Evolutionary conservation across 2,113 vertebrate species (phyloP).

Genomic region (Piaya cayana): DNA sequence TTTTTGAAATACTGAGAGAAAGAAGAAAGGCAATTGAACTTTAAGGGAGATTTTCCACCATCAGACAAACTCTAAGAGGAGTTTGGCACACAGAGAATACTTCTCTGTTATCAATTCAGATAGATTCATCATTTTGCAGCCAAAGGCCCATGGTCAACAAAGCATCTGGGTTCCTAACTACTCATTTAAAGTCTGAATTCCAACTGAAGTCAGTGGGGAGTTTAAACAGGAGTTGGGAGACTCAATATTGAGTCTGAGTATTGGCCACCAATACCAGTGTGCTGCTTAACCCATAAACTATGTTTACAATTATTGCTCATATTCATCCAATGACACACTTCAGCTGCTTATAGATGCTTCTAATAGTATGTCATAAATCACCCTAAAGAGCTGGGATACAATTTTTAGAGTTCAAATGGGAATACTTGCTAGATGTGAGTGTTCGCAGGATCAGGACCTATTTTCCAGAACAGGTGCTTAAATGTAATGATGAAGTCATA

Average conservation of each 20-base stretch:
- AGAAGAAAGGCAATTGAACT: background rate
- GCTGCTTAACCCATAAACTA: constrained; percentile 52
- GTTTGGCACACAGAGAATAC: background rate
- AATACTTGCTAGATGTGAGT: constrained; percentile 45
- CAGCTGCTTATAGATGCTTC: constrained; percentile 44
- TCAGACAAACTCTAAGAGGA: background rate
- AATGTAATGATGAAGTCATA: constrained; percentile 57
- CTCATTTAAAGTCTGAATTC: constrained; percentile 44
- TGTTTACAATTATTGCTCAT: constrained; percentile 55
- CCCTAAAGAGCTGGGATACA: constrained; percentile 34
- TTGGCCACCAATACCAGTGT: background rate
- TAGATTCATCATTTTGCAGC: background rate
- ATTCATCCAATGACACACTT: constrained; percentile 52
- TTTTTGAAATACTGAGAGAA: background rate
- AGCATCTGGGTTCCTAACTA: constrained; percentile 37
- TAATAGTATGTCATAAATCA: constrained; percentile 31
- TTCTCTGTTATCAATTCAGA: constrained; percentile 29
- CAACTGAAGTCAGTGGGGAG: constrained; percentile 16
- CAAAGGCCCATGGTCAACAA: constrained; percentile 16
- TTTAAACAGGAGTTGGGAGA: constrained; percentile 45
- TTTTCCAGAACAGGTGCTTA: constrained; percentile 70
- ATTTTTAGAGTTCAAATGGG: constrained; percentile 65
- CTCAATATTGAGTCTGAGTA: background rate
- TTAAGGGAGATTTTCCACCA: background rate
- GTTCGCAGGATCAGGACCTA: constrained; percentile 47